Percentiles rank a stretch among this genome's conserved stretches.
phyloP scores from a whole-genome alignment of 2,888 invertebrate genomes.

The Melipona beecheii region DNA sequence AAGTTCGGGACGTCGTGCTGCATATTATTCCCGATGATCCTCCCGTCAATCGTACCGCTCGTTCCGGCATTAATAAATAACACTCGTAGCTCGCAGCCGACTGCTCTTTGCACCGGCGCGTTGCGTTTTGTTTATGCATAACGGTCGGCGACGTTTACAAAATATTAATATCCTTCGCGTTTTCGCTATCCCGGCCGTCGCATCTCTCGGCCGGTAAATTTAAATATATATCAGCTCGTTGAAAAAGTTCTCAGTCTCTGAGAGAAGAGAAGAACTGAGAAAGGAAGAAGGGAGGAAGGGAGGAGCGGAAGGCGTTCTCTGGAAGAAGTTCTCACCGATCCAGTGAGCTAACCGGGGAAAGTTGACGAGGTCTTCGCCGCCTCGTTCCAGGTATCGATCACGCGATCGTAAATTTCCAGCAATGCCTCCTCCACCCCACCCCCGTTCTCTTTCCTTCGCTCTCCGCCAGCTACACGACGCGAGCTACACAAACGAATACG shows the following conservation, averaged over 20 bases:
- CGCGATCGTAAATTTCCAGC: slow-evolving; percentile 40
- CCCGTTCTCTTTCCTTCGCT: too few species aligned
- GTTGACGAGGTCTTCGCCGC: slow-evolving; percentile 30
- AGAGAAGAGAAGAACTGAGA: neutral
- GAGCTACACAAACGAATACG: slow-evolving; percentile 24
- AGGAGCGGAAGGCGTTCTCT: neutral
- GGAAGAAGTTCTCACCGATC: neutral
- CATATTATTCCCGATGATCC: neutral
- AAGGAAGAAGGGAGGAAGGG: neutral
- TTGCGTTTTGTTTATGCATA: slow-evolving; percentile 9
- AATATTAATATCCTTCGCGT: slow-evolving; percentile 30
- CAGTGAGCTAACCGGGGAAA: slow-evolving; percentile 15
- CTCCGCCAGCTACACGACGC: neutral
- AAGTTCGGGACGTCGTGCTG: neutral
- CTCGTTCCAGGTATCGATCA: slow-evolving; percentile 39
- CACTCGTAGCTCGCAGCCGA: neutral
- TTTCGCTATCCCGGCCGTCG: neutral
- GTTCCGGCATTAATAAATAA: neutral
- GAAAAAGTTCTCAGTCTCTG: slow-evolving; percentile 1
- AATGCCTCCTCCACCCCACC: neutral
- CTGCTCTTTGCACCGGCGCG: neutral
- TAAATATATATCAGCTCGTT: slow-evolving; percentile 45
- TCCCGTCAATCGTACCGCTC: too few species aligned
- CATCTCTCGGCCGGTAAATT: slow-evolving; percentile 23
- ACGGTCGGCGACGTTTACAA: slow-evolving; percentile 3